Base-by-base conservation (phyloP, 1,140 invertebrate species). In the Atta colombica region DNA sequence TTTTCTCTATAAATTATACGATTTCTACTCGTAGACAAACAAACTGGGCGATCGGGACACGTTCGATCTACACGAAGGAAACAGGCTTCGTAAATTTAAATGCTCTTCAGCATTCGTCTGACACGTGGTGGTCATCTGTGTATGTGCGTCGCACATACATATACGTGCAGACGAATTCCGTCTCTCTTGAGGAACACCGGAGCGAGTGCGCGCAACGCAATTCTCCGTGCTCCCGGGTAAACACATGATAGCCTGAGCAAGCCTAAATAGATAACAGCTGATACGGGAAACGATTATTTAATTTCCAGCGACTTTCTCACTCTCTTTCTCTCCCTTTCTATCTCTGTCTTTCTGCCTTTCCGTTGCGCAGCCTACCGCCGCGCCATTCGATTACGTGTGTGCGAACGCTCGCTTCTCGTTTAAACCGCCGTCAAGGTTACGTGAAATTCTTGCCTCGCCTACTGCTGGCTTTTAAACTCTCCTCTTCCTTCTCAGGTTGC, bases 191-290 rank as follows among this genome's bases (percentile, higher is more conserved):
- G 87, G 63, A 89, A 78, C 72, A 85, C 60, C 72, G 80, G 74
- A 87, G 72, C 55, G 51, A 68, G 49, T 39, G 49, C 84, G 28
- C 21, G 63, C 66, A 77, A 82, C 85, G 25, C 39, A 16, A 55
- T 45, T 84, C 71, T 84, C 55, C 61, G 66, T 86, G 77, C 89
- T 86, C 87, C 77, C 88, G 86, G 75, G 89, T 87, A 91, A 91
- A 91, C 90, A 92, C 80, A 74, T 77, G 92, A 93, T 93, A 93
- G 92, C 89, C 87, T 84, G 89, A 91, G 88, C 87, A 92, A 92
- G 91, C 88, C 91, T 88, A 88, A 91, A 92, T 91, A 93, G 93
- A 93, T 93, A 93, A 93, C 91, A 77, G 55, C 87, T 92, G 89
- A 92, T 93, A 93, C 82, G 74, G 66, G 69, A 85, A 55, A 88